Evolutionary conservation across 1,140 invertebrate species (phyloP), one percentile per base, ranked within the genome.

Genomic region (Lucilia cuprina): DNA sequence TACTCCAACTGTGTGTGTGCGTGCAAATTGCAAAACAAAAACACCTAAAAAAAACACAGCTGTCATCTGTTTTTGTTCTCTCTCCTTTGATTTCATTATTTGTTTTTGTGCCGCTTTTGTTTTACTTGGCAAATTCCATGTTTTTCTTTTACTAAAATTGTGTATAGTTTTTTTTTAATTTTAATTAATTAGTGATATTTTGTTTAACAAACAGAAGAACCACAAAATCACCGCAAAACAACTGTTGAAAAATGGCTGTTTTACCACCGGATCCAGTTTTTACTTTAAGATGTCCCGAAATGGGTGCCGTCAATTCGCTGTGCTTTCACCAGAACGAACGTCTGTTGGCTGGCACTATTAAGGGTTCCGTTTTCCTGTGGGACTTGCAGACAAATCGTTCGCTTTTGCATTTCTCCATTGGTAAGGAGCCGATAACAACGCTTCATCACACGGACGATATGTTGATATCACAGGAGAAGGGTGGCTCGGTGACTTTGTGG

Each of bases 361-460:
- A 93, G 88, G 95, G 95, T 85, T 93, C 91, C 88, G 93, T 95
- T 86, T 94, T 94, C 91, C 93, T 95, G 88, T 95, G 94, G 94
- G 94, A 95, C 91, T 92, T 95, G 89, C 93, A 94, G 92, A 90
- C 89, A 60, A 91, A 91, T 77, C 89, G 90, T 19, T 88, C 86
- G 9, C 82, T 86, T 10, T 83, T 91, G 55, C 86, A 90, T 83
- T 90, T 91, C 25, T 86, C 89, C 65, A 87, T 90, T 83, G 88
- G 90, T 50, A 75, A 83, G n/a, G 86, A 90, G 19, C 88, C 89
- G 8, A 87, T 91, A 8, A 89, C 86, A 9, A 88, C 84, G 80
- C 78, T 91, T 5, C 87, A 89, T 74, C 88, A 89, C 65, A 89
- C 87, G 10, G 82, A 86, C 17, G 89, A 93, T 82, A 92, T 93